Percentiles rank a stretch among this genome's conserved stretches.
Evolutionary conservation across 2,888 invertebrate genomes (phyloP).

Genomic region (Diadegma fenestrale): DNA sequence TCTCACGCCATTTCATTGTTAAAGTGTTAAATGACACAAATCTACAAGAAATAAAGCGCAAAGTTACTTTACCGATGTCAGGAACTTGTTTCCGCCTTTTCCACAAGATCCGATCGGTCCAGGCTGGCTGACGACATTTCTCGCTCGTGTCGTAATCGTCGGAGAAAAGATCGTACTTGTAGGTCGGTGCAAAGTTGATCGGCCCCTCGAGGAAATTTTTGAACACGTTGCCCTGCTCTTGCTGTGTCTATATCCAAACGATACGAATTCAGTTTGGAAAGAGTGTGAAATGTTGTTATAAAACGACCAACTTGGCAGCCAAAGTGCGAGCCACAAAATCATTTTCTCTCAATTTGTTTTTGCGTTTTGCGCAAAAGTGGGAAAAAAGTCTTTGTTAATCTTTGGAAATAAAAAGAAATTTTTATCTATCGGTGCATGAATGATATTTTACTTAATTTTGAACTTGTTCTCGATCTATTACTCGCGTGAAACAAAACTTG

Average conservation of each 20-base stretch:
- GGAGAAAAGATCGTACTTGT: slow-evolving; percentile 99
- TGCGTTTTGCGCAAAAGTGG: background rate
- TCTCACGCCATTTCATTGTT: background rate
- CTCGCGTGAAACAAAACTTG: no score
- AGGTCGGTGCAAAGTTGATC: slow-evolving; percentile 97
- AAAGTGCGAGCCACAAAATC: background rate
- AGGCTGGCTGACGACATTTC: slow-evolving; percentile 98
- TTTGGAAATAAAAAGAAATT: background rate
- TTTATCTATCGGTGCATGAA: background rate
- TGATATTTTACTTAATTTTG: no score
- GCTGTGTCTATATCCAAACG: slow-evolving; percentile 87
- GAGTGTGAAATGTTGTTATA: background rate
- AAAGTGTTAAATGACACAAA: background rate
- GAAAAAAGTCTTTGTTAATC: no score
- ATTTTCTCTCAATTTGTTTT: background rate
- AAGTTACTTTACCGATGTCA: slow-evolving; percentile 87
- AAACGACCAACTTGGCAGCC: background rate
- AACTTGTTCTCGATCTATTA: no score
- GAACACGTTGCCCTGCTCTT: slow-evolving; percentile 93
- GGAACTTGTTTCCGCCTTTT: slow-evolving; percentile 91
- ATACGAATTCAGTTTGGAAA: background rate
- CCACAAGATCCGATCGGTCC: slow-evolving; percentile 99
- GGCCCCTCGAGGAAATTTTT: slow-evolving; percentile 97
- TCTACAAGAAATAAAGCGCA: background rate
- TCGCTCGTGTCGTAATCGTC: slow-evolving; percentile 99